These are phyloP conservation scores for Phania funesta DNA, from an alignment of 2,888 invertebrate species.

Conservation along the genomic window DNA sequence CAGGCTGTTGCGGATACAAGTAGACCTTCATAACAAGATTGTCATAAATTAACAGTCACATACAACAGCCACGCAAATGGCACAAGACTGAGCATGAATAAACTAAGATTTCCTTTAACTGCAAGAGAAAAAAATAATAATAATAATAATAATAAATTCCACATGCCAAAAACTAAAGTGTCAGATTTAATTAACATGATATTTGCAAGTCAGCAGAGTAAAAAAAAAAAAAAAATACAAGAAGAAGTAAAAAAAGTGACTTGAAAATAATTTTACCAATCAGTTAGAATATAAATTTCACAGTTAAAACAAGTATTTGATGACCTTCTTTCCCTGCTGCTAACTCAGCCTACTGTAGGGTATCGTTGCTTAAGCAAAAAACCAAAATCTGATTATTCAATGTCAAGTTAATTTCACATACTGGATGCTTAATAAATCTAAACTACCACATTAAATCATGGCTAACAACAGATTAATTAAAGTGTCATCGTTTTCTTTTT, in stretches of 20 bases:
- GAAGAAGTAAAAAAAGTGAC: neutral
- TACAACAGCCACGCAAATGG: constrained; percentile 13
- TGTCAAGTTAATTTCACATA: constrained; percentile 28
- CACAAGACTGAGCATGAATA: constrained; percentile 8
- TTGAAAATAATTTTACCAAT: neutral
- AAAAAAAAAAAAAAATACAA: neutral
- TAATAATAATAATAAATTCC: constrained; percentile 17
- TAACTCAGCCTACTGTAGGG: neutral
- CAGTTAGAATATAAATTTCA: neutral
- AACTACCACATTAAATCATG: constrained; percentile 4
- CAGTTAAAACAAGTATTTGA: neutral
- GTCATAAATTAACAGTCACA: constrained; percentile 51
- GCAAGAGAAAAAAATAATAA: neutral
- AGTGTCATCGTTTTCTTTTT: constrained; percentile 23
- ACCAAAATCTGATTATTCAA: constrained; percentile 29
- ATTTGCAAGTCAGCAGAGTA: neutral
- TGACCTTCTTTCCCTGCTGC: neutral
- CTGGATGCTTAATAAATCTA: constrained; percentile 24
- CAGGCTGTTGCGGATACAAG: constrained; percentile 13
- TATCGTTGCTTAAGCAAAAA: neutral
- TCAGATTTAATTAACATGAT: constrained; percentile 48
- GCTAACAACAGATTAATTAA: constrained; percentile 48
- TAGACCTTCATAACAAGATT: constrained; percentile 56
- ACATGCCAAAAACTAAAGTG: constrained; percentile 52
- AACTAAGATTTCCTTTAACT: constrained; percentile 21